A percentile compares a stretch with the other conserved stretches of the same genome.
Evolutionary conservation across 1,140 invertebrate species (phyloP).

Genomic region (Drosophila neocordata): DNA sequence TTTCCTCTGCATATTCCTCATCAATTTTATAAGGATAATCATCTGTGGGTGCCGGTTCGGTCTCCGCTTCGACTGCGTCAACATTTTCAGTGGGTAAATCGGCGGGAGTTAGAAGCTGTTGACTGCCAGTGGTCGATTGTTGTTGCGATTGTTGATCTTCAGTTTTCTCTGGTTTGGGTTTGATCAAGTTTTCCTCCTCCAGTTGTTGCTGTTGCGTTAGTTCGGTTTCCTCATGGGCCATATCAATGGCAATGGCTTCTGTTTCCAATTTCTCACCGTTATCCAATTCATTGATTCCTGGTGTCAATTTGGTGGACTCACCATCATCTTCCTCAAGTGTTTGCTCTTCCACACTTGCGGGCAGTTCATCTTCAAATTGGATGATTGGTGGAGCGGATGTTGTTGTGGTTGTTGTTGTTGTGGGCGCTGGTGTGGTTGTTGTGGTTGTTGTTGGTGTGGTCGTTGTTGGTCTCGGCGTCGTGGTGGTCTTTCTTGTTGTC

Average conservation of each 20-base stretch:
- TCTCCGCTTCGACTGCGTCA: constrained; percentile 42
- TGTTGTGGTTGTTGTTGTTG: constrained; percentile 38
- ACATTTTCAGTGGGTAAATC: constrained; percentile 56
- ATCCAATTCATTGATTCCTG: constrained; percentile 45
- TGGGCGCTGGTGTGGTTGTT: constrained; percentile 45
- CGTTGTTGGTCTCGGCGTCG: constrained; percentile 41
- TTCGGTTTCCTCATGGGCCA: constrained; percentile 69
- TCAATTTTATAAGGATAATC: constrained; percentile 81
- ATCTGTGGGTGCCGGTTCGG: constrained; percentile 57
- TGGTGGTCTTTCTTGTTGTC: constrained; percentile 25
- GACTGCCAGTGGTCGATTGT: constrained; percentile 52
- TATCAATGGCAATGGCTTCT: constrained; percentile 55
- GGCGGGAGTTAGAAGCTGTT: constrained; percentile 63
- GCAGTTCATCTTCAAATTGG: constrained; percentile 58
- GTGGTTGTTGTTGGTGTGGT: constrained; percentile 36
- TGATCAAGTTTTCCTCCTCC: constrained; percentile 28
- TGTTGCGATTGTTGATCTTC: constrained; percentile 11
- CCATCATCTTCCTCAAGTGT: constrained; percentile 62
- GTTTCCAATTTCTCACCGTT: constrained; percentile 67
- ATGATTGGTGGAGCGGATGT: constrained; percentile 30
- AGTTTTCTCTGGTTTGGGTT: background rate
- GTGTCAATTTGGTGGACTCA: constrained; percentile 46
- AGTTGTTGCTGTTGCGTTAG: constrained; percentile 61
- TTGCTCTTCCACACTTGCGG: constrained; percentile 66
- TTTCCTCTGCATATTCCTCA: constrained; percentile 71